These are phyloP conservation scores for Volucella inflata DNA, from an alignment of 2,888 invertebrate genomes.

Conservation along the genomic window DNA sequence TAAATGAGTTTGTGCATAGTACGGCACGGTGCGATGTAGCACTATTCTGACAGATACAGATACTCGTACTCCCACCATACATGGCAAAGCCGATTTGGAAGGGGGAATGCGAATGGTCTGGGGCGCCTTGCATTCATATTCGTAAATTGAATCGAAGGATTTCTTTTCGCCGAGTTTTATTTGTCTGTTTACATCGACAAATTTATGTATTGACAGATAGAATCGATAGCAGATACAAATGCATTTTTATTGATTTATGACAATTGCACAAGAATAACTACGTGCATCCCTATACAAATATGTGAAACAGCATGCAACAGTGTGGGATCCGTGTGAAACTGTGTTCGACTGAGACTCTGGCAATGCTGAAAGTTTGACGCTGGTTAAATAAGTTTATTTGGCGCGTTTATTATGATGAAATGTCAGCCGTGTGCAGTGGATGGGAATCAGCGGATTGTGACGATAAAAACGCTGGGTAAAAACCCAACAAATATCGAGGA, in stretches of 20 bases:
- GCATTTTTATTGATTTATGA: conserved; percentile 63
- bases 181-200: conserved; percentile 9
- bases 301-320: no score
- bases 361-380: background rate
- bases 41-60: background rate
- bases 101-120: background rate
- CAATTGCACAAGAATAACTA: conserved; percentile 16
- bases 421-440: background rate
- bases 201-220: conserved; percentile 51
- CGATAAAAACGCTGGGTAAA: background rate
- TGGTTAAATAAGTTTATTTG: conserved; percentile 22
- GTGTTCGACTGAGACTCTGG: background rate
- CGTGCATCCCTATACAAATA: no score
- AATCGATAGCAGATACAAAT: conserved; percentile 53
- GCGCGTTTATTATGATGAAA: background rate
- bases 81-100: background rate
- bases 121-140: background rate
- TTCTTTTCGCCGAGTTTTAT: background rate
- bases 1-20: conserved; percentile 60
- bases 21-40: conserved; percentile 8
- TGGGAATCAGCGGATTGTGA: background rate
- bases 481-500: background rate
- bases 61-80: conserved; percentile 1
- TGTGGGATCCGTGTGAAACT: background rate
- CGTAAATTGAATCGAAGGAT: conserved; percentile 14